Base-by-base conservation (phyloP, 2,113 vertebrate genomes). In the Lophura nycthemera region DNA sequence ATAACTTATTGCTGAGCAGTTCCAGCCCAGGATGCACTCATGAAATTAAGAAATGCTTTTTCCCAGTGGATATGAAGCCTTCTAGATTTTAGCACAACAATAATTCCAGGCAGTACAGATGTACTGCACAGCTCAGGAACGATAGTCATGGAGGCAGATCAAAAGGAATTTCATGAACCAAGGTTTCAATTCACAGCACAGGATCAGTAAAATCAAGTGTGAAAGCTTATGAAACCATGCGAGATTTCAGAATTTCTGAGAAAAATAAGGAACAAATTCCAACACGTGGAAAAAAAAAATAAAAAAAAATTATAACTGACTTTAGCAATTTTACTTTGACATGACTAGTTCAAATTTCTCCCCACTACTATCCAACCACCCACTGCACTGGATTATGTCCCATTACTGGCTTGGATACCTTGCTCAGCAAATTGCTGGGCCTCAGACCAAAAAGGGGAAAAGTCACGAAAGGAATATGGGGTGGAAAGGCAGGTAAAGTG, bases 381-480 rank as follows among this genome's bases (percentile, higher is more conserved):
- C 90, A 83, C 85, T 56, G 75, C 79, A 77, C 92, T 94, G 85
- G 72, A 88, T 7, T 40, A 69, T 18, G 50, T 88, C 90, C 93
- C 90, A 71, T 52, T 30, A 36, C 76, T 74, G 83, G 21, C 20
- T 2, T 81, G 79, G 83, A 90, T 59, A 42, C 72, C 75, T 95
- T 65, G 76, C 85, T 88, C 85, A 93, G 88, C 75, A 95, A 91
- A 92, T 94, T 90, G 80, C 47, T 84, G 69, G 48, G 83, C 50
- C 57, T 52, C 47, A 52, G n/a, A 89, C 72, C 89, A 95, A 77
- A 70, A 52, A 18, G 47, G 42, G n/a, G 61, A 16, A 56, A 88
- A 91, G 6, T 75, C 69, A 57, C 25, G 42, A 74, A 86, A 91
- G 71, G 87, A 89, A 87, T 52, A 85, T 5, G 61, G 84, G 57